These are phyloP conservation scores for Cynoglossus semilaevis DNA, from an alignment of 2,113 vertebrate species.

Conservation along the genomic window DNA sequence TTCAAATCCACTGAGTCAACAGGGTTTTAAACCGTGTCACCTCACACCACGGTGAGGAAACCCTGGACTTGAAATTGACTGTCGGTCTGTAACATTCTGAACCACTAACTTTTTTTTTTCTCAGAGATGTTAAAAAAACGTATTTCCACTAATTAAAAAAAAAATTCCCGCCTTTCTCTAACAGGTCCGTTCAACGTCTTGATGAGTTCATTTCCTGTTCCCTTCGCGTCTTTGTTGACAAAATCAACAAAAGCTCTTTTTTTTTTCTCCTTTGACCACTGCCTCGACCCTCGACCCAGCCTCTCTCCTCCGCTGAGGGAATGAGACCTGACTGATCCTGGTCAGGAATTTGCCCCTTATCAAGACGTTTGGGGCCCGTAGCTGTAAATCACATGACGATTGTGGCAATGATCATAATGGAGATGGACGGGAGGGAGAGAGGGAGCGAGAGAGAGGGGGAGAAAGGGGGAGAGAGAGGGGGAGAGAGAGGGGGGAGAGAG, in stretches of 20 bases:
- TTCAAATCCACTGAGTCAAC: constrained; percentile 54
- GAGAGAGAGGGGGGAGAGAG: no score
- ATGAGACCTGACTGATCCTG: constrained; percentile 58
- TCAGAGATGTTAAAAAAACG: no score
- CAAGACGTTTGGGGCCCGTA: constrained; percentile 41
- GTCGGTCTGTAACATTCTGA: not conserved
- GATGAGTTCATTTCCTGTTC: constrained; percentile 5
- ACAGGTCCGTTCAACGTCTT: no score
- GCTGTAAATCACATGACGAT: constrained; percentile 72
- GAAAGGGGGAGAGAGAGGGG: constrained; percentile 45
- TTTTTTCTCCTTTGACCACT: constrained; percentile 18
- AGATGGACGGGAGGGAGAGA: constrained; percentile 58
- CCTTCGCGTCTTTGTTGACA: not conserved
- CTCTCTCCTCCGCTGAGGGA: constrained; percentile 47
- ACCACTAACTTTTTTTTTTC: not conserved
- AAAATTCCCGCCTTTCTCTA: not conserved
- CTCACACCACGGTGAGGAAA: constrained; percentile 46
- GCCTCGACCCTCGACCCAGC: constrained; percentile 11
- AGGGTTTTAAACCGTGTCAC: constrained; percentile 38
- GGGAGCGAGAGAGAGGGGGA: constrained; percentile 55
- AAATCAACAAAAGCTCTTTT: no score
- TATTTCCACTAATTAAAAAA: not conserved
- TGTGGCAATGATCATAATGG: constrained; percentile 59
- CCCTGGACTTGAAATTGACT: constrained; percentile 30
- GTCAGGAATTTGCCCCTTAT: constrained; percentile 69